Percentiles rank a stretch among this genome's conserved stretches.
These are phyloP conservation scores for Cheilosia vernalis DNA, from an alignment of 2,888 invertebrate genomes.

Conservation along the genomic window DNA sequence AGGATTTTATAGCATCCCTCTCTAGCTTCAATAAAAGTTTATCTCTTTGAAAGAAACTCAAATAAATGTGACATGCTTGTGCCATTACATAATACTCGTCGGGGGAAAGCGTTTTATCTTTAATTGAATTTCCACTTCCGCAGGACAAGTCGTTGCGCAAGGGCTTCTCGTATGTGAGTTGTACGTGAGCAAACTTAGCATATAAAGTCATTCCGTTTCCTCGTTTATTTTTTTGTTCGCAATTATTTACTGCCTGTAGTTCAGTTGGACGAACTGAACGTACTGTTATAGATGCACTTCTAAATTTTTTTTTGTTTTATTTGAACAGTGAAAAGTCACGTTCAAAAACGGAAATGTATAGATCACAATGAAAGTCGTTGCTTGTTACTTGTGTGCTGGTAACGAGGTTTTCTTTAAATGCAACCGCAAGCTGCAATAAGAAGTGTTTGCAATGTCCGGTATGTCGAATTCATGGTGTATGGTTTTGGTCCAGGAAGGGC, in stretches of 20 bases:
- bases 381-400: background rate
- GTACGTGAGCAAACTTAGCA: slow-evolving; percentile 9
- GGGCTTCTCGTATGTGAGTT: background rate
- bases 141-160: slow-evolving; percentile 5
- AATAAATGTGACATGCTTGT: slow-evolving; percentile 64
- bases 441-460: too few relatives aligned
- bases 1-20: slow-evolving; percentile 24
- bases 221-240: background rate
- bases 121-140: slow-evolving; percentile 62
- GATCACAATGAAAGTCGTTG: background rate
- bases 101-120: slow-evolving; percentile 59
- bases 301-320: background rate
- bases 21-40: slow-evolving; percentile 46
- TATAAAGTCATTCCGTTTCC: slow-evolving; percentile 3
- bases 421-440: too few relatives aligned
- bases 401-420: background rate
- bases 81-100: slow-evolving; percentile 56
- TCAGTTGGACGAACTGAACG: background rate
- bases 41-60: slow-evolving; percentile 38
- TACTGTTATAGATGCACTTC: background rate
- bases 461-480: too few relatives aligned
- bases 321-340: slow-evolving; percentile 11
- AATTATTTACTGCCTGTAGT: slow-evolving; percentile 17
- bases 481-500: too few relatives aligned
- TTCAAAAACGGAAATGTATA: background rate